Evolutionary conservation across 2,797 vertebrate species (phyloP), one percentile per base, ranked within the genome.

Genomic region (Pelodytes ibericus): DNA sequence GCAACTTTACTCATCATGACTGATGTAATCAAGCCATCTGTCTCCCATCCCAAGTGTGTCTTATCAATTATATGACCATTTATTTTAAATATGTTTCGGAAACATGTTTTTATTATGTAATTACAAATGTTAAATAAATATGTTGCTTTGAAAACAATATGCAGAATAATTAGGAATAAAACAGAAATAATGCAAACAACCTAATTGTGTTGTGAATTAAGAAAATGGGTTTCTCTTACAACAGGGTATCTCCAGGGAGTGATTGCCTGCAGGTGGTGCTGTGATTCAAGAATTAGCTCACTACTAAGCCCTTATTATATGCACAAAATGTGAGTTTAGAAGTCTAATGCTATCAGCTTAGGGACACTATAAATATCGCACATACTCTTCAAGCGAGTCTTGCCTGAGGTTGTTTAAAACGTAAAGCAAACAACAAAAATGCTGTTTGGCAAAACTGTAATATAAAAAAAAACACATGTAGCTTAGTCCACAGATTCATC

Each of bases 231-330:
- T 53, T 53, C 7, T 24, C 5, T 53, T 3, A 24, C 24, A n/a
- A 9, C 26, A 65, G 2, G 26, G 30, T 5, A 27, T 41, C 71
- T 53, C 30, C 2, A 20, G 49, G 24, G 61, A 65, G 7, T 25
- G 24, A 41, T 24, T 58, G 62, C 20, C 72, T 74, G 51, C 58
- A 74, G 72, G 62, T 47, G 72, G 60, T 57, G 47, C 49, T 64
- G 60, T 41, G 20, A 39, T 73, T 65, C 22, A 64, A 65, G 61
- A 57, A 39, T 63, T 39, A 39, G 4, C 9, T 20, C 11, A 30
- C 9, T 65, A 44, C 4, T 66, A 47, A 65, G 27, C 47, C 10
- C 16, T 15, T 58, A 41, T 30, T 66, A 24, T 44, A 66, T 74
- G 51, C 51, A 41, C 29, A 16, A n/a, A 15, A 74, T 74, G 62